phyloP scores from a whole-genome alignment of 2,797 vertebrate genomes.

The Hafferia zeledoni region DNA sequence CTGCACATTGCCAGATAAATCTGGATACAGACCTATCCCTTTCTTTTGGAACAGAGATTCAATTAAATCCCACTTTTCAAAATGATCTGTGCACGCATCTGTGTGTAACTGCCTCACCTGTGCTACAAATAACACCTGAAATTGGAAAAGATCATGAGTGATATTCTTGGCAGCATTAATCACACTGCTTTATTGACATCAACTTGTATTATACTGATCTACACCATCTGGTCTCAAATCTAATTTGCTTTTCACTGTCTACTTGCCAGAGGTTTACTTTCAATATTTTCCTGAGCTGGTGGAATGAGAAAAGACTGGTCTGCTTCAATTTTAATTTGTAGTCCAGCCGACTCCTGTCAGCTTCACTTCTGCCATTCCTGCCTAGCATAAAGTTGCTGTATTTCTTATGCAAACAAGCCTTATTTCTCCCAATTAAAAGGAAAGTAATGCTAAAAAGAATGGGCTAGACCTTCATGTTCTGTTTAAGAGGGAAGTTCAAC shows the following conservation, averaged over 20 bases:
- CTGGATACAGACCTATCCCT: not conserved
- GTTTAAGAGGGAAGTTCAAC: not conserved
- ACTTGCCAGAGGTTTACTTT: conserved; percentile 54
- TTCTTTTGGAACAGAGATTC: not conserved
- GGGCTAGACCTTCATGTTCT: not conserved
- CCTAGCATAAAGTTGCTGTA: not conserved
- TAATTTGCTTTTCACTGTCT: conserved; percentile 65
- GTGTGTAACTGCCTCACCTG: conserved; percentile 42
- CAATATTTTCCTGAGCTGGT: conserved; percentile 50
- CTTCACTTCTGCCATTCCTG: not conserved
- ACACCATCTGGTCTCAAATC: conserved; percentile 64
- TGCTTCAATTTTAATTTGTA: conserved; percentile 64
- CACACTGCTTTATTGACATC: conserved; percentile 55
- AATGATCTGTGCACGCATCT: not conserved
- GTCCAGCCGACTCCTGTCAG: conserved; percentile 23
- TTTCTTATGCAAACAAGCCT: conserved; percentile 25
- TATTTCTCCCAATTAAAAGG: not conserved
- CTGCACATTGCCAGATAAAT: not conserved
- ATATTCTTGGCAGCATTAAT: conserved; percentile 64
- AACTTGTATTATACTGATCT: conserved; percentile 66
- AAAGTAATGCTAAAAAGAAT: not conserved
- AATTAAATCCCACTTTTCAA: conserved; percentile 20
- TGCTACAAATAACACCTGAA: conserved; percentile 61
- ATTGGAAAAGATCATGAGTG: conserved; percentile 21
- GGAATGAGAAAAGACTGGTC: conserved; percentile 58